phyloP scores from a whole-genome alignment of 1,140 invertebrate species.

The Stegodyphus mimosarum region DNA sequence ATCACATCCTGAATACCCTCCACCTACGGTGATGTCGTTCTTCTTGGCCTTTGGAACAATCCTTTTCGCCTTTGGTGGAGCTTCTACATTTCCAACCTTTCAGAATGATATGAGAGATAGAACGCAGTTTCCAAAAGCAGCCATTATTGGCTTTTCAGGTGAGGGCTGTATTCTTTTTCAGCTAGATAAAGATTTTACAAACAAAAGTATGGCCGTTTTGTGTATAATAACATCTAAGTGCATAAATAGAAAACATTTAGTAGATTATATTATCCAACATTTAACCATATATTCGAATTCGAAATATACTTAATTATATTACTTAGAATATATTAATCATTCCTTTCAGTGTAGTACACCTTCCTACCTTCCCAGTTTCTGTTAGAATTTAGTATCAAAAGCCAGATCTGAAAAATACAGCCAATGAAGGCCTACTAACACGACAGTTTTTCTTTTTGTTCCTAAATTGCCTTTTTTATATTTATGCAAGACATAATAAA shows the following conservation, averaged over 20 bases:
- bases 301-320: too few relatives aligned
- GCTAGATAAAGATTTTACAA: too few relatives aligned
- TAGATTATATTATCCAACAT: background rate
- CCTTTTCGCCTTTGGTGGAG: slow-evolving; percentile 78
- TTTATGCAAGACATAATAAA: too few relatives aligned
- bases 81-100: slow-evolving; percentile 77
- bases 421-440: too few relatives aligned
- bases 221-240: background rate
- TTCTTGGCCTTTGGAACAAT: slow-evolving; percentile 76
- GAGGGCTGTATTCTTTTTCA: too few relatives aligned
- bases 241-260: background rate
- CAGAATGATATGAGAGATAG: slow-evolving; percentile 77
- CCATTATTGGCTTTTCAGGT: slow-evolving; percentile 72
- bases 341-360: too few relatives aligned
- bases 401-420: too few relatives aligned
- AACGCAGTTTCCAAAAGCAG: slow-evolving; percentile 71
- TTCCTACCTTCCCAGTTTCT: too few relatives aligned
- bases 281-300: background rate
- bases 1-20: background rate
- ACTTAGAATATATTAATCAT: too few relatives aligned
- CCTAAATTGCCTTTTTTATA: too few relatives aligned
- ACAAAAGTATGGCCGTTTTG: background rate
- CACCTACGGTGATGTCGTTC: slow-evolving; percentile 66
- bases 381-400: too few relatives aligned
- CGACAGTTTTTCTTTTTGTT: too few relatives aligned